These are phyloP conservation scores for Sycobia sp. DNA, from an alignment of 1,140 invertebrate genomes.

Conservation along the genomic window DNA sequence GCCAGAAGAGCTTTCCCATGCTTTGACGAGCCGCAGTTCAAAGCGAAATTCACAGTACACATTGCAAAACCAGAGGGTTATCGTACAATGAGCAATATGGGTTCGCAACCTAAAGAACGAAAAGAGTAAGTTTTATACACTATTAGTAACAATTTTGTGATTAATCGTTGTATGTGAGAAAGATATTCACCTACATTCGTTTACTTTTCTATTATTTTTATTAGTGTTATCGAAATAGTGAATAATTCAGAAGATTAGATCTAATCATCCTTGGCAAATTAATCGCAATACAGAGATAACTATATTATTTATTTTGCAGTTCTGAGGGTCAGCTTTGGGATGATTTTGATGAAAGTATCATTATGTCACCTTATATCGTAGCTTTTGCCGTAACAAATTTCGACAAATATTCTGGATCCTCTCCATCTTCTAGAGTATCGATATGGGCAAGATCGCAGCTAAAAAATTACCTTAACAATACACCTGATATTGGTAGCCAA, in stretches of 20 bases:
- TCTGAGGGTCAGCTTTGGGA: conserved; percentile 61
- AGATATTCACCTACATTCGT: no score
- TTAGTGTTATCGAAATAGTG: background rate
- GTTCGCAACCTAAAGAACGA: conserved; percentile 18
- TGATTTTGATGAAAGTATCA: conserved; percentile 68
- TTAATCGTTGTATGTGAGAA: no score
- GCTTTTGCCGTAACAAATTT: conserved; percentile 69
- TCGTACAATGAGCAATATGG: conserved; percentile 61
- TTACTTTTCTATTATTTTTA: no score
- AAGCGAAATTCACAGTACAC: conserved; percentile 75
- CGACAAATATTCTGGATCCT: background rate
- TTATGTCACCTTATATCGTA: conserved; percentile 86
- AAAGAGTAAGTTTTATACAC: conserved; percentile 23
- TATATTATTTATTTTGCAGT: no score
- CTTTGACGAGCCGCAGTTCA: conserved; percentile 87
- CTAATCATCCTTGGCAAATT: no score
- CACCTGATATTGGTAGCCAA: conserved; percentile 60
- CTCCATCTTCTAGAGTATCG: background rate
- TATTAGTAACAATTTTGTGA: no score
- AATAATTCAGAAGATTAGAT: background rate
- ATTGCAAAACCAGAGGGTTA: conserved; percentile 61
- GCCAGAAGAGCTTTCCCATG: conserved; percentile 86
- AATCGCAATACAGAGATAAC: no score
- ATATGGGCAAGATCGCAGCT: conserved; percentile 68
- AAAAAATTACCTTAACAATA: conserved; percentile 63